phyloP scores from a whole-genome alignment of 2,113 vertebrate species.

The Dipodomys ordii region DNA sequence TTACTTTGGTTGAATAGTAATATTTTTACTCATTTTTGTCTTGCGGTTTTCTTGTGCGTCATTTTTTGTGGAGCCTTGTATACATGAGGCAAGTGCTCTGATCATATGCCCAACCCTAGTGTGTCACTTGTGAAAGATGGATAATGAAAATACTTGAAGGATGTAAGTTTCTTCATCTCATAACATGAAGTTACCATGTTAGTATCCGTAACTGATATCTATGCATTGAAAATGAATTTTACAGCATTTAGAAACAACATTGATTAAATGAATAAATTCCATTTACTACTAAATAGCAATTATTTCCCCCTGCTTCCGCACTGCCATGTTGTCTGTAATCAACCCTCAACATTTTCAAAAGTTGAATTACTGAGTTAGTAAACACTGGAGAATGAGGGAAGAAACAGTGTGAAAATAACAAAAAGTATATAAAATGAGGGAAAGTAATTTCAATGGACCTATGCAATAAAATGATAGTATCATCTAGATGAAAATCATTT shows the following conservation, averaged over 20 bases:
- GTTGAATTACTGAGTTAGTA: neutral
- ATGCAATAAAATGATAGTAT: too few relatives aligned
- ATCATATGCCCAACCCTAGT: neutral
- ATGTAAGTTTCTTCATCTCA: neutral
- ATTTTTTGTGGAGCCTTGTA: too few relatives aligned
- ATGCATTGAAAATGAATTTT: neutral
- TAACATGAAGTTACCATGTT: neutral
- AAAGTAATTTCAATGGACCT: too few relatives aligned
- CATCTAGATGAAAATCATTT: too few relatives aligned
- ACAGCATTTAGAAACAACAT: neutral
- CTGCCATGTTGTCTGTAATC: neutral
- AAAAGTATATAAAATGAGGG: too few relatives aligned
- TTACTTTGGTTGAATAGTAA: neutral
- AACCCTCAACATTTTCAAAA: neutral
- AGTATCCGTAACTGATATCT: rapidly evolving
- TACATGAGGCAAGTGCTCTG: too few relatives aligned
- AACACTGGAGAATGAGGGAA: too few relatives aligned
- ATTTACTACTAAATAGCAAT: neutral
- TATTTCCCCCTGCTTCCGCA: neutral
- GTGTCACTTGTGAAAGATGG: neutral
- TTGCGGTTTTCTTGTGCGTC: too few relatives aligned
- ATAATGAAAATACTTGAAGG: neutral
- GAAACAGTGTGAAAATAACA: too few relatives aligned
- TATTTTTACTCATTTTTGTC: too few relatives aligned
- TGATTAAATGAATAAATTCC: conserved; percentile 1